These are phyloP conservation scores for Lamellibrachia satsuma DNA, from an alignment of 2,888 invertebrate species.

Conservation along the genomic window DNA sequence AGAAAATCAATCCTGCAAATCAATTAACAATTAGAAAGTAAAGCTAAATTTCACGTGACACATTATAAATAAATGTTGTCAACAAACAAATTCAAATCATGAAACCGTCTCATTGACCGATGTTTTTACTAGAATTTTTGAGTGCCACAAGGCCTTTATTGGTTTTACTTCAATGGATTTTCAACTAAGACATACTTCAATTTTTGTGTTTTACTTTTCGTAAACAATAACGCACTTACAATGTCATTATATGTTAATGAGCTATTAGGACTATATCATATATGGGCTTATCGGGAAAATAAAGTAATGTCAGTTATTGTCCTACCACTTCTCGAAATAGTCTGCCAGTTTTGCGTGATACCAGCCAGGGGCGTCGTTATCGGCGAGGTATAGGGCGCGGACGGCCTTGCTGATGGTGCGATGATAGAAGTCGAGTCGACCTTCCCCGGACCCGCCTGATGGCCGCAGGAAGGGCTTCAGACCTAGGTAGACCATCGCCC, in stretches of 20 bases:
- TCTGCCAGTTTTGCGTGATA: constrained; percentile 44
- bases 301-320: too few relatives aligned
- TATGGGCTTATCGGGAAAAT: too few relatives aligned
- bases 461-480: constrained; percentile 36
- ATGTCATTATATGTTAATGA: too few relatives aligned
- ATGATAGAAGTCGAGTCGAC: neutral
- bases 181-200: too few relatives aligned
- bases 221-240: too few relatives aligned
- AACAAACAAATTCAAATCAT: neutral
- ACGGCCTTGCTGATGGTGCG: constrained; percentile 34
- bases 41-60: neutral
- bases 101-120: too few relatives aligned
- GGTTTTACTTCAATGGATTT: neutral
- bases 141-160: neutral
- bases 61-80: neutral
- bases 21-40: neutral
- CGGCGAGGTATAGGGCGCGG: constrained; percentile 41
- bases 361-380: constrained; percentile 27
- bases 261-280: too few relatives aligned
- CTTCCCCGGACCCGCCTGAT: neutral
- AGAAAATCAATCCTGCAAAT: neutral
- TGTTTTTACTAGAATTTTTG: too few relatives aligned
- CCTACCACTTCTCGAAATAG: constrained; percentile 44
- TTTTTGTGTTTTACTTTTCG: too few relatives aligned
- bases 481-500: constrained; percentile 47